phyloP scores from a whole-genome alignment of 2,113 vertebrate species.

The Phalacrocorax carbo region DNA sequence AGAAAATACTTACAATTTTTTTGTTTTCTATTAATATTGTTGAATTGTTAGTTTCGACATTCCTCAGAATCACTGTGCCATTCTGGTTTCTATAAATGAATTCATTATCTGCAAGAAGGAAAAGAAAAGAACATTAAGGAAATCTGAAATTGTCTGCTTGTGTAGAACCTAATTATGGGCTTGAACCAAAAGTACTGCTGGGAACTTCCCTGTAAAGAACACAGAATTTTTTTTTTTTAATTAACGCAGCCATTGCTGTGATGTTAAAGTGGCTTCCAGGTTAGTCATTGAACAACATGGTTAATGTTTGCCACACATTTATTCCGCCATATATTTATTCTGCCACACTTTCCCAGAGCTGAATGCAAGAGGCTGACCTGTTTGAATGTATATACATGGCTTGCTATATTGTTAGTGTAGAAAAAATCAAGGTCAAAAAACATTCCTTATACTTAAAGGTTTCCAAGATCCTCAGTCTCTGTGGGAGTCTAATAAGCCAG shows the following conservation, averaged over 20 bases:
- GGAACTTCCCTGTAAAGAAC: background rate
- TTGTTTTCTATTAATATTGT: constrained; percentile 91
- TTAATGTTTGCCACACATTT: background rate
- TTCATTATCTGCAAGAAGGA: constrained; percentile 81
- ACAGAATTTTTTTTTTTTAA: background rate
- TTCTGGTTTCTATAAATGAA: constrained; percentile 88
- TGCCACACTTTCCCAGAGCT: background rate
- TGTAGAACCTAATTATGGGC: background rate
- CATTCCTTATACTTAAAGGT: background rate
- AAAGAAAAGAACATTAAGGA: constrained; percentile 34
- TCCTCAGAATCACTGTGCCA: constrained; percentile 86
- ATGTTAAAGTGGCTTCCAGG: background rate
- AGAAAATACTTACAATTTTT: constrained; percentile 90
- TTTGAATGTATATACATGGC: background rate
- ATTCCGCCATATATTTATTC: background rate
- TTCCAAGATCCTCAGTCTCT: background rate
- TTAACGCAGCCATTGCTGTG: background rate
- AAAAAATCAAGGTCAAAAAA: background rate
- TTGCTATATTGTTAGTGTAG: background rate
- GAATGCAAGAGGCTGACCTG: background rate
- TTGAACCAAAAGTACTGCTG: background rate
- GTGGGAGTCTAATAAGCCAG: background rate
- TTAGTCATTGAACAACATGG: rapidly evolving
- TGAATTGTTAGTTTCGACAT: constrained; percentile 83
- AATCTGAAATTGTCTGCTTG: background rate